Percentiles rank a stretch among this genome's conserved stretches.
Evolutionary conservation across 64 coral and sea anemone species (phyloP).

Genomic region (Acropora tenuis): DNA sequence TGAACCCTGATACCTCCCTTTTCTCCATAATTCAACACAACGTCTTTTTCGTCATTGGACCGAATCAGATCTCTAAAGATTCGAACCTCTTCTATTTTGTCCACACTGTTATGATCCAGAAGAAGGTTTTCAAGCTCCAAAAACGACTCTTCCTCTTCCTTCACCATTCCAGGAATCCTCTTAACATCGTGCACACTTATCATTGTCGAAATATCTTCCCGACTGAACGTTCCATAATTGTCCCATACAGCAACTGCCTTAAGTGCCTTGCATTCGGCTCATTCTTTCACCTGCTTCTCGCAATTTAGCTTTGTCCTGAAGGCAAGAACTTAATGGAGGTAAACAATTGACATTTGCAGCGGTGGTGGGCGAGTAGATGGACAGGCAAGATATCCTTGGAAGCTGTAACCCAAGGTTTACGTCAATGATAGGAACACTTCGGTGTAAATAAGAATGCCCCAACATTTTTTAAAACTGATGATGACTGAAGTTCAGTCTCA

Average conservation of each 20-base stretch:
- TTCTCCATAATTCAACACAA: neutral
- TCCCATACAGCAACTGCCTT: neutral
- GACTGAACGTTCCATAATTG: neutral
- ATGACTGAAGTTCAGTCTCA: neutral
- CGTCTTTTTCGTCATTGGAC: neutral
- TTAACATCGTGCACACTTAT: neutral
- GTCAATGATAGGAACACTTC: neutral
- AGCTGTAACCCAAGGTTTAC: neutral
- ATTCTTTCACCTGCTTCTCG: neutral
- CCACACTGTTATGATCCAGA: neutral
- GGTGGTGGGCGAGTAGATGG: neutral
- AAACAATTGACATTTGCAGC: neutral
- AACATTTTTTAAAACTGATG: neutral
- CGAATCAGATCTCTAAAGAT: conserved; percentile 1
- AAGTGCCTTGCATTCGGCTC: neutral
- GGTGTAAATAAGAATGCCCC: neutral
- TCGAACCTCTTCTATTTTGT: neutral
- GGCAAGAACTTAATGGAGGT: neutral
- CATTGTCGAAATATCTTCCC: neutral
- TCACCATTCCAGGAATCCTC: neutral
- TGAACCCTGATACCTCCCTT: neutral
- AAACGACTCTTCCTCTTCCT: conserved; percentile 11
- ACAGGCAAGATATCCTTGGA: neutral
- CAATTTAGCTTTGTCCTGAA: neutral
- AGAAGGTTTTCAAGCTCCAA: conserved; percentile 2